Conservation (phyloP, 2,888 invertebrate species). For the Neuroscelio doddi region DNA sequence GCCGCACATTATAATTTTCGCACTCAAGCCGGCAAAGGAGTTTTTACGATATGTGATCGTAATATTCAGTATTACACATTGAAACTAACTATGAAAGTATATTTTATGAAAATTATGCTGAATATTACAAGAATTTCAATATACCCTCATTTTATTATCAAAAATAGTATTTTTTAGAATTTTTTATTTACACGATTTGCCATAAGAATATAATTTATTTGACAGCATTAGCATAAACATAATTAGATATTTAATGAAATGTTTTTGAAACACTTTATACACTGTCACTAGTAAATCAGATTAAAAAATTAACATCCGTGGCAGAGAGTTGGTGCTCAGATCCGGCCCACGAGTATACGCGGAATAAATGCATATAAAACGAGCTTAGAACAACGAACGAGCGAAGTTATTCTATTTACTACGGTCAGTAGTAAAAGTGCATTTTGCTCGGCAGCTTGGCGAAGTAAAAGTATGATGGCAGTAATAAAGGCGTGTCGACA, state of each 20-base stretch:
- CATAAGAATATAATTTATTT: too few species aligned
- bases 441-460: slow-evolving; percentile 8
- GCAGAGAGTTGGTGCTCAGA: slow-evolving; percentile 2
- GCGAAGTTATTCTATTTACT: slow-evolving; percentile 8
- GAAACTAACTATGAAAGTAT: too few species aligned
- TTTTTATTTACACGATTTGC: too few species aligned
- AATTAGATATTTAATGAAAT: slow-evolving; percentile 2
- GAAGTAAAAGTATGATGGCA: not conserved
- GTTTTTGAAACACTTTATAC: not conserved
- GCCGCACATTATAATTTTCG: too few species aligned
- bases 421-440: slow-evolving; percentile 15
- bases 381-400: slow-evolving; percentile 12
- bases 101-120: too few species aligned
- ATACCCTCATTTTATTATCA: too few species aligned
- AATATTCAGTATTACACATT: too few species aligned
- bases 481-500: slow-evolving; percentile 2
- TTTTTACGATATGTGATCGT: too few species aligned
- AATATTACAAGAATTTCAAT: not conserved
- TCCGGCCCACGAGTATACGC: slow-evolving; percentile 5
- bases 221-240: too few species aligned
- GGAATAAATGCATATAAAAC: slow-evolving; percentile 17
- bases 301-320: slow-evolving; percentile 16
- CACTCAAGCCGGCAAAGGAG: too few species aligned
- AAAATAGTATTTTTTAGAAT: too few species aligned
- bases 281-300: slow-evolving; percentile 8